Base-by-base conservation (phyloP, 2,888 invertebrate species). In the Schizaphis graminum region DNA sequence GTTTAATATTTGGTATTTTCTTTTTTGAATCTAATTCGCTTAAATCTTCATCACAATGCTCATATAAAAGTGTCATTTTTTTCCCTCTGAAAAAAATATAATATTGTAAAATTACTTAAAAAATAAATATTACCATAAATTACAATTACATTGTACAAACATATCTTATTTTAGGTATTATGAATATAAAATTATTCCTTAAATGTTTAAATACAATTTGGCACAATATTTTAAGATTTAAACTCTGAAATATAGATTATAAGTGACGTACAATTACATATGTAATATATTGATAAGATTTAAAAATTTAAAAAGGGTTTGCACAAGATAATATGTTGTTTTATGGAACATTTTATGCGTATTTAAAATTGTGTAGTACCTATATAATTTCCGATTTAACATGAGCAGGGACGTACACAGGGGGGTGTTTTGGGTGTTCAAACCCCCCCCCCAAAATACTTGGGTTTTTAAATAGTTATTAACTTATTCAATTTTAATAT, bases 41-140 rank as follows among this genome's bases (percentile, higher is more conserved):
- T 87, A 98, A 95, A n/a, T 97, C 97, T 0, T 96, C 96, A 86
- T 97, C 97, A 94, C 98, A 97, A 87, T 97, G 97, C 0, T 98
- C 98, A 95, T 98, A 98, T 0, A 98, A 96, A 41, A 98, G 97
- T 0, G 98, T 97, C 91, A 98, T 95, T 8, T 97, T 97, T 95
- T 97, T 97, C 56, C 96, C 96, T 94, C 98, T 98, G 95, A 87
- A 96, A 28, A 57, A 28, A 61, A 41, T n/a, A 77, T 21, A 35
- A 61, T 41, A n/a, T 24, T n/a, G 44, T 47, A 24, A 2, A 47
- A 35, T 24, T 88, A 21, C 24, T 53, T n/a, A n/a, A n/a, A 47
- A 87, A 47, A 87, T n/a, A 67, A n/a, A 16, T 21, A 67, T 16
- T 67, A 49, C n/a, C 13, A 49, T 49, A 4, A 13, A 87, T 35